Percentiles rank a stretch among this genome's conserved stretches.
Conservation (phyloP, 2,113 vertebrate species). For the Cyanoramphus novaezelandiae region DNA sequence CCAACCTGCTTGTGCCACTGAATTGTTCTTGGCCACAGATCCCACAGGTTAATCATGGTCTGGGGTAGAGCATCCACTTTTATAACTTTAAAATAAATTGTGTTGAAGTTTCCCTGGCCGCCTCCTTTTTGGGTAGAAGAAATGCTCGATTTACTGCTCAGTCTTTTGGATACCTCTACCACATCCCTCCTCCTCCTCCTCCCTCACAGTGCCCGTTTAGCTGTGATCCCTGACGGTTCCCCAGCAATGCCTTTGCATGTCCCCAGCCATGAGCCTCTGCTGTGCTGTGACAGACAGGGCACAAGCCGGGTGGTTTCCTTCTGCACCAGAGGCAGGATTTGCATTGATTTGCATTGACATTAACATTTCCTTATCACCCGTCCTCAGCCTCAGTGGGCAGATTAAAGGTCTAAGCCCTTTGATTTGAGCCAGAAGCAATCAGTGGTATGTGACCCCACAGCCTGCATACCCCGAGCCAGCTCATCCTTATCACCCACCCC, state of each 20-base stretch:
- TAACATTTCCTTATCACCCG: neutral
- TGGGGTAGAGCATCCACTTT: neutral
- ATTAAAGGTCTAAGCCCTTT: neutral
- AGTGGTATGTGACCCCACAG: rapidly evolving
- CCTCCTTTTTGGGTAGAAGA: neutral
- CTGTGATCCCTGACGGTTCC: neutral
- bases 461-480: neutral
- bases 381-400: neutral
- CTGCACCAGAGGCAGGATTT: neutral
- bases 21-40: neutral
- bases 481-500: neutral
- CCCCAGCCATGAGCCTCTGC: neutral
- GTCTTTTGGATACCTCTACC: neutral
- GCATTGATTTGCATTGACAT: neutral
- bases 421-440: neutral
- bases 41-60: neutral
- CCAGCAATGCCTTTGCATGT: too few relatives aligned
- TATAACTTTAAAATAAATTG: neutral
- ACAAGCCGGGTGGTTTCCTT: rapidly evolving
- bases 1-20: neutral
- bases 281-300: too few relatives aligned
- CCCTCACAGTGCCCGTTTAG: neutral
- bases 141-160: neutral
- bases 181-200: neutral
- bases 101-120: neutral